phyloP scores from a whole-genome alignment of 2,113 vertebrate genomes.

The Vanacampus margaritifer region DNA sequence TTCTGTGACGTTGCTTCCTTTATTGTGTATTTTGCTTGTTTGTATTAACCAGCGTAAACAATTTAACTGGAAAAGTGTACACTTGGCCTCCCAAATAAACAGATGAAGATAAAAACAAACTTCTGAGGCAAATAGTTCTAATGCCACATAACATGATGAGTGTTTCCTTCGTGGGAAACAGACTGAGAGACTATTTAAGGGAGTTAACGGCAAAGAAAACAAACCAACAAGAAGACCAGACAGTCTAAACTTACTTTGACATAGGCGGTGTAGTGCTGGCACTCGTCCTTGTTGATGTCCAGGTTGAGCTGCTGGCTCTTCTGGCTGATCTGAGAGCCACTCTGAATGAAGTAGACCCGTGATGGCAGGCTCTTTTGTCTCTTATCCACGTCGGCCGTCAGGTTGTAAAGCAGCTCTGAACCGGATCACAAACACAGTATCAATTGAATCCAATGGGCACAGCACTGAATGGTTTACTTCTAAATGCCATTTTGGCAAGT shows the following conservation, averaged over 20 bases:
- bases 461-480: neutral
- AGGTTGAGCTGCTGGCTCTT: conserved; percentile 79
- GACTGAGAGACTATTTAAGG: conserved; percentile 34
- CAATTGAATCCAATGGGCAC: neutral
- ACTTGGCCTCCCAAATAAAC: conserved; percentile 22
- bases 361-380: conserved; percentile 82
- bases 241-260: conserved; percentile 82
- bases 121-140: conserved; percentile 37
- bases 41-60: conserved; percentile 21
- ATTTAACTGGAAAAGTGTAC: conserved; percentile 11
- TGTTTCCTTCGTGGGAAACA: conserved; percentile 44
- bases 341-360: conserved; percentile 82
- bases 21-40: conserved; percentile 1
- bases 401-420: conserved; percentile 86
- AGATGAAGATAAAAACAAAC: conserved; percentile 34
- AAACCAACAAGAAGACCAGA: conserved; percentile 7
- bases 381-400: conserved; percentile 88
- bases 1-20: conserved; percentile 1
- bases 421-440: conserved; percentile 24
- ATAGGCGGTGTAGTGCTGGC: conserved; percentile 80
- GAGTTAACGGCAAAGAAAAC: conserved; percentile 28
- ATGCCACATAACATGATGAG: conserved; percentile 26
- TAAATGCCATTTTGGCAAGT: neutral
- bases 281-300: conserved; percentile 76
- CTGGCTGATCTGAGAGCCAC: conserved; percentile 79